A percentile compares a stretch with the other conserved stretches of the same genome.
These are phyloP conservation scores for Lutjanus argentimaculatus DNA, from an alignment of 2,797 vertebrate species.

Conservation along the genomic window DNA sequence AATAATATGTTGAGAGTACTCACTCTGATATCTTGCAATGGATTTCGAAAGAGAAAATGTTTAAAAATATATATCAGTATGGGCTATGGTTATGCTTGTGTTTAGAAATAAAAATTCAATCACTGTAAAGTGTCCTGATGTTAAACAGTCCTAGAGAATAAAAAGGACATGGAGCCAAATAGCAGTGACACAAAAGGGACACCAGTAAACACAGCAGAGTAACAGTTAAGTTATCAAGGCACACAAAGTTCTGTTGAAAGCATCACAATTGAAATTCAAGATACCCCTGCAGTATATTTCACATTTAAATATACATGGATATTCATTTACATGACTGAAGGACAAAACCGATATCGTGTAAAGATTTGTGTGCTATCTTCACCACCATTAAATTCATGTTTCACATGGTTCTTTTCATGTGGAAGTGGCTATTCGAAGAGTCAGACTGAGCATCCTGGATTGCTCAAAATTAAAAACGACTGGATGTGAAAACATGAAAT, in stretches of 20 bases:
- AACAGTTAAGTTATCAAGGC: constrained; percentile 84
- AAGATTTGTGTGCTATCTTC: constrained; percentile 76
- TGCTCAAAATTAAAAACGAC: constrained; percentile 49
- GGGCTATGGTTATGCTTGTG: constrained; percentile 57
- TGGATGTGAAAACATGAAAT: constrained; percentile 49
- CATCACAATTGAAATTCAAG: constrained; percentile 81
- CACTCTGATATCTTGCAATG: constrained; percentile 60
- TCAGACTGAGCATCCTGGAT: constrained; percentile 64
- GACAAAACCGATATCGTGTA: constrained; percentile 69
- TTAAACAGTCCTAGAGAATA: constrained; percentile 51
- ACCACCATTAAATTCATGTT: constrained; percentile 49
- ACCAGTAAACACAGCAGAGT: constrained; percentile 80
- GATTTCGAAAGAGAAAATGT: constrained; percentile 47
- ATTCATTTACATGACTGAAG: constrained; percentile 76
- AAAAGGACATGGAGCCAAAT: constrained; percentile 60
- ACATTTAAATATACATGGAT: constrained; percentile 85
- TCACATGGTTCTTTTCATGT: constrained; percentile 38
- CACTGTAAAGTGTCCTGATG: constrained; percentile 50
- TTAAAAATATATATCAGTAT: constrained; percentile 57
- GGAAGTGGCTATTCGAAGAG: constrained; percentile 63
- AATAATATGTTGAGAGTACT: constrained; percentile 66
- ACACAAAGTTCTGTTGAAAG: constrained; percentile 86
- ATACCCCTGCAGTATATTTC: constrained; percentile 86
- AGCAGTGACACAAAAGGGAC: constrained; percentile 70
- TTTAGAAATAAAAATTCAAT: constrained; percentile 43